These are phyloP conservation scores for Crotalus horridus DNA, from an alignment of 2,113 vertebrate species.

Conservation along the genomic window DNA sequence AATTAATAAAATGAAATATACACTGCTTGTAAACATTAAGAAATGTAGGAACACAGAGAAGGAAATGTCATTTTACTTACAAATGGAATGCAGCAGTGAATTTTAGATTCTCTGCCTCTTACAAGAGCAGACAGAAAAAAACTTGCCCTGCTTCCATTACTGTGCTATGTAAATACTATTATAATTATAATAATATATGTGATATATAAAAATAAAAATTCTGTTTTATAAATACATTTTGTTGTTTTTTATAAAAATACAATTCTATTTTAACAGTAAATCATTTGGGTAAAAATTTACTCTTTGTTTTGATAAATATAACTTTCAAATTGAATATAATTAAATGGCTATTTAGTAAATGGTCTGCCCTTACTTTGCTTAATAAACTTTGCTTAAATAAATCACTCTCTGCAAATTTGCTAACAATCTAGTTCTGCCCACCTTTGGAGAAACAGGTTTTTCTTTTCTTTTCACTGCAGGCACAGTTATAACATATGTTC, in stretches of 20 bases:
- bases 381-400: slow-evolving; percentile 14
- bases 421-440: neutral
- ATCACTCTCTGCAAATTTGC: neutral
- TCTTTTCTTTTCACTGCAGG: neutral
- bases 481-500: neutral
- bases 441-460: neutral
- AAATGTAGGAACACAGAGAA: neutral
- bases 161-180: neutral
- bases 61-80: neutral
- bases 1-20: neutral
- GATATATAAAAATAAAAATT: neutral
- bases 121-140: neutral
- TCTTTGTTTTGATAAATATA: neutral
- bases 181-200: neutral
- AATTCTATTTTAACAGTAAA: neutral
- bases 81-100: neutral
- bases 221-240: neutral
- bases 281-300: neutral
- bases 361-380: slow-evolving; percentile 15
- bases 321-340: neutral
- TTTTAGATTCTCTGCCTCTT: neutral
- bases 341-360: neutral
- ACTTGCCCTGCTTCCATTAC: neutral
- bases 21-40: neutral
- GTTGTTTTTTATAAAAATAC: neutral